Evolutionary conservation across 2,797 vertebrate species (phyloP).

Genomic region (Ciconia nigra): DNA sequence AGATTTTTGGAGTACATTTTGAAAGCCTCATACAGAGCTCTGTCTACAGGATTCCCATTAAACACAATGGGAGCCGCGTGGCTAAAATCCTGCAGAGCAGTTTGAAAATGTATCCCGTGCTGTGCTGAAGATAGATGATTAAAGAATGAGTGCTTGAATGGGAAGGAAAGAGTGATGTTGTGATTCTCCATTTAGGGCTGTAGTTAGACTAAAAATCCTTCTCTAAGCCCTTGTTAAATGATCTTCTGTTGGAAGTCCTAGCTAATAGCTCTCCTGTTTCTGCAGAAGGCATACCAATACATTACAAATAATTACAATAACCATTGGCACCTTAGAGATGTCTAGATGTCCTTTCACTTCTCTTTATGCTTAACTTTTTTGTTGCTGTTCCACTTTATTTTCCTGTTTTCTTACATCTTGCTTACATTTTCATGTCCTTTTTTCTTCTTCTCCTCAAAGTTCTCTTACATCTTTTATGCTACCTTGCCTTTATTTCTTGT

Average conservation of each 20-base stretch:
- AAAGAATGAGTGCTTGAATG: conserved; percentile 34
- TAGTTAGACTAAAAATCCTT: neutral
- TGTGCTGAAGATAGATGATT: conserved; percentile 55
- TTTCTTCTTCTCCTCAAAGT: neutral
- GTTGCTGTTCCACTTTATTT: neutral
- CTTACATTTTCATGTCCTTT: neutral
- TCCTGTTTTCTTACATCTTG: neutral
- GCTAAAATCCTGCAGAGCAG: conserved; percentile 53
- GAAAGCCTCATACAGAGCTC: conserved; percentile 15
- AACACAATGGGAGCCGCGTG: conserved; percentile 35
- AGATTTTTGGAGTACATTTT: conserved; percentile 51
- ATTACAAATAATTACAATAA: neutral
- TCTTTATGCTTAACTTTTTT: neutral
- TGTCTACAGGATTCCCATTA: conserved; percentile 63
- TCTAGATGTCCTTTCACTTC: neutral
- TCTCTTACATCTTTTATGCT: neutral
- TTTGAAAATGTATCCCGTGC: conserved; percentile 43
- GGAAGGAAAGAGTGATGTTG: neutral
- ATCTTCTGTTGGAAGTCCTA: neutral
- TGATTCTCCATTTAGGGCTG: neutral
- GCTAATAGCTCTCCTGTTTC: neutral
- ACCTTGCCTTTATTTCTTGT: neutral
- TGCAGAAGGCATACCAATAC: neutral
- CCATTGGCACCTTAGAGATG: neutral
- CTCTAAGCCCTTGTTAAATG: neutral